A percentile compares a stretch with the other conserved stretches of the same genome.
Conservation (phyloP, 2,113 vertebrate genomes). For the Columba janthina region DNA sequence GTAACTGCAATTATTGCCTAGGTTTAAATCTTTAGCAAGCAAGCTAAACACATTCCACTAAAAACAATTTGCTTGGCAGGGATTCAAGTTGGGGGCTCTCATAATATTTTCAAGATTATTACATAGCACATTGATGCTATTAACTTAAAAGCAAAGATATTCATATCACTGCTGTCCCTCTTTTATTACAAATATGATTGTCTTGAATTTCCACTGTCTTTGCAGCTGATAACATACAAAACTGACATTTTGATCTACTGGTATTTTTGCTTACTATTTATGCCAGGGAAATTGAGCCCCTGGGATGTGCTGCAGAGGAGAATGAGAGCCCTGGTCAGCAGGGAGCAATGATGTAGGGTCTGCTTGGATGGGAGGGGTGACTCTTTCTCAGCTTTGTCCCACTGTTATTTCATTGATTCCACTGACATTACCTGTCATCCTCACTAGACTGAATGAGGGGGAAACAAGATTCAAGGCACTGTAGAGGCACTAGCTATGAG, state of each 20-base stretch:
- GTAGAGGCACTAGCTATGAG: not conserved
- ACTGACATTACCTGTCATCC: not conserved
- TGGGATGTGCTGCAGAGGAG: not conserved
- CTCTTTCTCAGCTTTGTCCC: not conserved
- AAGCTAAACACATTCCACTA: not conserved
- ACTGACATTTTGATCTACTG: not conserved
- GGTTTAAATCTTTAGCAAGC: conserved; percentile 15
- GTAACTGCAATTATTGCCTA: conserved; percentile 4
- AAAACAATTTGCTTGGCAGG: not conserved
- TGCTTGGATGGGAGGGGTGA: not conserved
- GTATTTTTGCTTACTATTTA: not conserved
- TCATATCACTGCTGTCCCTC: not conserved
- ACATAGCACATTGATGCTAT: not conserved
- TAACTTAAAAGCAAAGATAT: not conserved
- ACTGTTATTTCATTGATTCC: not conserved
- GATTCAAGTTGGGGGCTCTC: not conserved
- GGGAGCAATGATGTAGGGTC: not conserved
- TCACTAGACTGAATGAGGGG: not conserved
- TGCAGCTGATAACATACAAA: not conserved
- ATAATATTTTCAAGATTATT: conserved; percentile 15
- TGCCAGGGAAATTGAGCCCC: not conserved
- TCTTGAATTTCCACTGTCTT: conserved; percentile 19
- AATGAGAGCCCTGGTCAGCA: not conserved
- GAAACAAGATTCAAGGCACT: not conserved
- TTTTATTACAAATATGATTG: not conserved